Base-by-base conservation (phyloP, 2,888 invertebrate genomes). In the Brenthis hecate region DNA sequence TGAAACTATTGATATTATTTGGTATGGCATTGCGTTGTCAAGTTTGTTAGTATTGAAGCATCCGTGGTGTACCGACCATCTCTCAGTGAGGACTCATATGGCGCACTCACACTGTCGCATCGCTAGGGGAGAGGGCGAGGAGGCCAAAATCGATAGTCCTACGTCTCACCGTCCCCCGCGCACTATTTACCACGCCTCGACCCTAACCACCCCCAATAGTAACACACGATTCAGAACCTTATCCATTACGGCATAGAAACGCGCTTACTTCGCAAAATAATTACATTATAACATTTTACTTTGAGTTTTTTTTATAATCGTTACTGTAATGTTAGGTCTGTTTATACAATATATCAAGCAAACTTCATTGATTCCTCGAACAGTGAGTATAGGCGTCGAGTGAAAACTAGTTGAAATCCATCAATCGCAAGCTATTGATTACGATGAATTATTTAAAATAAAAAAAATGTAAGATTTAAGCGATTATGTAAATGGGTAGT, bases 111-210 rank as follows among this genome's bases (percentile, higher is more conserved):
- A 91, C 91, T 83, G 89, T 85, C 91, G 89, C 91, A 88, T 78
- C 81, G 82, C 75, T 84, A 78, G 88, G 90, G 89, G 88, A 80
- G 88, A 88, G 91, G 85, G 90, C 85, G 90, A 89, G 86, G 88
- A 85, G 86, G 81, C 87, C 83, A 91, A 92, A 92, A 92, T 92
- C 92, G 92, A 92, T 92, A 92, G 85, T 89, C 82, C 87, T 86
- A 85, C 91, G 89, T 86, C 89, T 89, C 89, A 79, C 85, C 85
- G 78, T 78, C 83, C 83, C 79, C 87, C 87, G 86, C 90, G 81
- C 88, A 81, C 84, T 76, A 74, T 82, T 79, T 80, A 80, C 85
- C 83, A 81, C 85, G 84, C 82, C 82, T 80, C 86, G 83, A 87
- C 87, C 88, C 89, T 90, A 91, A 91, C 91, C 90, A 91, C 87